These are phyloP conservation scores for Aselliscus stoliczkanus DNA, from an alignment of 2,797 vertebrate genomes.

Conservation along the genomic window DNA sequence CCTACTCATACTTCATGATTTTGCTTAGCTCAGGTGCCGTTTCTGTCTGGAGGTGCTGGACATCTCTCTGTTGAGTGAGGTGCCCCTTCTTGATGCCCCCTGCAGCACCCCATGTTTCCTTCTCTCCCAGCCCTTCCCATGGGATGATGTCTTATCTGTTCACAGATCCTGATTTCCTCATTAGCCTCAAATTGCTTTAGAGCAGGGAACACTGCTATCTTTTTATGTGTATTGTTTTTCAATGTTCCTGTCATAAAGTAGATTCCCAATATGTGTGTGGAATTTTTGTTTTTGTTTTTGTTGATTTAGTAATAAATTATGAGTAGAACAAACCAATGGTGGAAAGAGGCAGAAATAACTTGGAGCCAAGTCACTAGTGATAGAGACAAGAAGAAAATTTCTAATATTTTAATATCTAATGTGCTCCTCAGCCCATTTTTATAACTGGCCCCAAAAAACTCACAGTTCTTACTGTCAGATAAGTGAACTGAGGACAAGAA, in stretches of 20 bases:
- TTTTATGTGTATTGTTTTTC: conserved; percentile 25
- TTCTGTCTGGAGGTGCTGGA: neutral
- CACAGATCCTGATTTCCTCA: neutral
- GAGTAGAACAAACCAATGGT: neutral
- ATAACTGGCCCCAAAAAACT: neutral
- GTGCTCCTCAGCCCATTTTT: neutral
- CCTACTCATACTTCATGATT: neutral
- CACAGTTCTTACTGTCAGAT: neutral
- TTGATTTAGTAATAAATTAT: conserved; percentile 25
- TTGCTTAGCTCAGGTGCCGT: neutral
- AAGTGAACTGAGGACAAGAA: neutral
- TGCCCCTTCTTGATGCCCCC: neutral
- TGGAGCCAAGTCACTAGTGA: neutral
- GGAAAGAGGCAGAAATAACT: conserved; percentile 22
- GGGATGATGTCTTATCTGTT: neutral
- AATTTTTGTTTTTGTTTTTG: conserved; percentile 33
- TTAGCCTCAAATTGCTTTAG: neutral
- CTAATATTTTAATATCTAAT: conserved; percentile 26
- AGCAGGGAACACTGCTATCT: neutral
- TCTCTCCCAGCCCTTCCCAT: neutral
- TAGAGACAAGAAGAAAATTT: conserved; percentile 6
- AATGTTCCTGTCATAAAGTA: conserved; percentile 6
- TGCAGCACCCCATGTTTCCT: neutral
- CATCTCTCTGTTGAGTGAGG: neutral
- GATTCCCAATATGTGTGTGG: neutral